Conservation (phyloP, 2,113 vertebrate genomes). For the Brachirus orientalis region DNA sequence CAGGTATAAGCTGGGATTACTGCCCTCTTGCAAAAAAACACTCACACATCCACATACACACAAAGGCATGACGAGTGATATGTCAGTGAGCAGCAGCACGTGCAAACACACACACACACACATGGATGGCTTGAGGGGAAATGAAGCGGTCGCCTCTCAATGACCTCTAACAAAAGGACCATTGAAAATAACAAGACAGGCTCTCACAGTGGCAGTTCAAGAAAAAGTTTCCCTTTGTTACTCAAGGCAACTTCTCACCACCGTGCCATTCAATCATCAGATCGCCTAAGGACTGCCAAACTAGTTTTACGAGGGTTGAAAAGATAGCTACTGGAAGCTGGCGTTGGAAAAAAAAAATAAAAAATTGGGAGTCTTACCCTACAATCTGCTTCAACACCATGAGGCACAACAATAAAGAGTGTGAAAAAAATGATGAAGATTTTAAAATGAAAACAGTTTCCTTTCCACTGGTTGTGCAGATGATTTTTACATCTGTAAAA, state of each 20-base stretch:
- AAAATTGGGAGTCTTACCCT: conserved; percentile 27
- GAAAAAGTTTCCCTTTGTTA: conserved; percentile 75
- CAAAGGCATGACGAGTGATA: conserved; percentile 54
- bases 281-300: conserved; percentile 25
- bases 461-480: conserved; percentile 26
- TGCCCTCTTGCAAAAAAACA: conserved; percentile 23
- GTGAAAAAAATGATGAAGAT: conserved; percentile 14
- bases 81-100: conserved; percentile 46
- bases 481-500: conserved; percentile 53
- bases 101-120: conserved; percentile 38
- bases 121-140: conserved; percentile 64
- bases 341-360: conserved; percentile 11
- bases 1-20: conserved; percentile 67
- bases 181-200: conserved; percentile 74
- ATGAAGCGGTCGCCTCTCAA: conserved; percentile 74
- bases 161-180: conserved; percentile 76
- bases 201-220: conserved; percentile 62
- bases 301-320: conserved; percentile 45
- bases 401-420: conserved; percentile 23
- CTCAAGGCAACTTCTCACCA: conserved; percentile 57
- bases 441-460: conserved; percentile 33
- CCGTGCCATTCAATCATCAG: conserved; percentile 43
- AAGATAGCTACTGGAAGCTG: conserved; percentile 24
- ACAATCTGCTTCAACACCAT: conserved; percentile 29
- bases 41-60: conserved; percentile 27